These are phyloP conservation scores for Ambastaia sidthimunki DNA, from an alignment of 2,797 vertebrate genomes.

Conservation along the genomic window DNA sequence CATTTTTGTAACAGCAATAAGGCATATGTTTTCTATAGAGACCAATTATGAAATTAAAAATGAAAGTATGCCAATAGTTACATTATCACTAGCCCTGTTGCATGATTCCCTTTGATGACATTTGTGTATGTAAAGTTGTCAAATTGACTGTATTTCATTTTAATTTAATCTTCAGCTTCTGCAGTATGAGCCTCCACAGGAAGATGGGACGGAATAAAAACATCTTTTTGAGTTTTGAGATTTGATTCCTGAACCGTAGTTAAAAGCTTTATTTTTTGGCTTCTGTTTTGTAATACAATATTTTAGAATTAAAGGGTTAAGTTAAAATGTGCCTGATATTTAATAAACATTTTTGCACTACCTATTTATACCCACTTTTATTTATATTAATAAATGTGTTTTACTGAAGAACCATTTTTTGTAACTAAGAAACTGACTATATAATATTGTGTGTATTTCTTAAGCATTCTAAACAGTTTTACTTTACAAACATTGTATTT, in stretches of 20 bases:
- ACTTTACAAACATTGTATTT: too few species aligned
- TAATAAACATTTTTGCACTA: conserved; percentile 15
- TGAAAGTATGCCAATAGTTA: background rate
- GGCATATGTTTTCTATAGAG: too few species aligned
- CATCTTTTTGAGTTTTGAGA: background rate
- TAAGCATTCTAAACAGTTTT: too few species aligned
- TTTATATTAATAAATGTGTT: background rate
- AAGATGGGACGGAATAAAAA: conserved; percentile 76
- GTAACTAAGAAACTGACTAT: background rate
- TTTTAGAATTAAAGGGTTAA: background rate
- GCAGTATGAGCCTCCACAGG: conserved; percentile 87
- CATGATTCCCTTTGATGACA: background rate
- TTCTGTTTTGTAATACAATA: background rate
- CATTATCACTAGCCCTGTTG: background rate
- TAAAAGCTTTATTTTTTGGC: background rate
- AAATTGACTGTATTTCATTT: background rate
- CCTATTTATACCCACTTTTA: background rate
- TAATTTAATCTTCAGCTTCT: conserved; percentile 79
- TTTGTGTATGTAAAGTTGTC: background rate
- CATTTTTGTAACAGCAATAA: background rate
- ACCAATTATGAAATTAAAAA: too few species aligned
- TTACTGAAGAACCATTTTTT: background rate
- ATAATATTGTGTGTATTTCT: too few species aligned
- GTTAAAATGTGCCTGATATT: conserved; percentile 18
- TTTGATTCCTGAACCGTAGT: background rate